Percentiles rank a stretch among this genome's conserved stretches.
These are phyloP conservation scores for Albula goreensis DNA, from an alignment of 2,113 vertebrate species.

Conservation along the genomic window DNA sequence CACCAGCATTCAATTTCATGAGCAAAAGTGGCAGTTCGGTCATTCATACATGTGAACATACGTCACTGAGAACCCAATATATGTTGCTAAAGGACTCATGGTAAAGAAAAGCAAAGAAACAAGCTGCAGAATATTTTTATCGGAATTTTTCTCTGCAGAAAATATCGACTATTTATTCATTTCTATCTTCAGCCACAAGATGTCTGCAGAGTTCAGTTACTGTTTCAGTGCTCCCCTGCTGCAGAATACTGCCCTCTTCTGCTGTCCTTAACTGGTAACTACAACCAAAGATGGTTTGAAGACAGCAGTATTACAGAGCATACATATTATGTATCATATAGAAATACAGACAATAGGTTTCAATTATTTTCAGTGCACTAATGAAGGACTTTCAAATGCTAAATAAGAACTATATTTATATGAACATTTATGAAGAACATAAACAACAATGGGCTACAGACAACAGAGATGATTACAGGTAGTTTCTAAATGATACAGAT, in stretches of 20 bases:
- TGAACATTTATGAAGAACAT: neutral
- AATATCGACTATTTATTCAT: neutral
- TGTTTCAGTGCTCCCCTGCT: neutral
- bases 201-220: neutral
- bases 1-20: neutral
- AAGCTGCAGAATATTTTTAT: too few species aligned
- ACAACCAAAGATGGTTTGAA: neutral
- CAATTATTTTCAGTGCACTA: neutral
- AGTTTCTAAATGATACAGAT: neutral
- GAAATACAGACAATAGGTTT: too few species aligned
- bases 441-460: neutral
- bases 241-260: neutral
- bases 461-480: neutral
- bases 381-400: neutral
- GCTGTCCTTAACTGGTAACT: neutral
- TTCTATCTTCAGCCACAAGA: conserved; percentile 1
- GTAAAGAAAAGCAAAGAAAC: too few species aligned
- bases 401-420: neutral
- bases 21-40: neutral
- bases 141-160: too few species aligned
- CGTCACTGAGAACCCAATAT: neutral
- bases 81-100: too few species aligned
- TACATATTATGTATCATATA: too few species aligned
- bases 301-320: neutral
- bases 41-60: neutral